These are phyloP conservation scores for Elmis aenea DNA, from an alignment of 2,888 invertebrate species.

Conservation along the genomic window DNA sequence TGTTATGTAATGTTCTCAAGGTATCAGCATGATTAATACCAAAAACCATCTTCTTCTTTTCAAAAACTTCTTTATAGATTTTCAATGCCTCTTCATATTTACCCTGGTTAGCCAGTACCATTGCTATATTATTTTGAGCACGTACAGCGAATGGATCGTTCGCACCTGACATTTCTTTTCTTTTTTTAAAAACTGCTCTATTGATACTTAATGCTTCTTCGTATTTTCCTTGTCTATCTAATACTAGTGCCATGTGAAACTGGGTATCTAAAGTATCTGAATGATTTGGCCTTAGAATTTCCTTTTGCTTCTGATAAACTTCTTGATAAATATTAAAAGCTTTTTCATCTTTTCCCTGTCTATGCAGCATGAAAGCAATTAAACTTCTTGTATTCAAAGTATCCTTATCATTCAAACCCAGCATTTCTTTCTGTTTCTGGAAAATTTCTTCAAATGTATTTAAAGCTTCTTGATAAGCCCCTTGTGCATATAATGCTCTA, in stretches of 20 bases:
- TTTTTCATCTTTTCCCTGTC: constrained; percentile 16
- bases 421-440: constrained; percentile 9
- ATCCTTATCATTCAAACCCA: constrained; percentile 13
- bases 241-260: constrained; percentile 17
- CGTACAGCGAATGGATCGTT: constrained; percentile 3
- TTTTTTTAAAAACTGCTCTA: constrained; percentile 14
- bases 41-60: too few relatives aligned
- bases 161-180: constrained; percentile 3
- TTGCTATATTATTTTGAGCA: constrained; percentile 15
- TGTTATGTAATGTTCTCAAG: too few relatives aligned
- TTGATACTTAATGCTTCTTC: constrained; percentile 19
- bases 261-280: constrained; percentile 16
- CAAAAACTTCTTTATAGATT: too few relatives aligned
- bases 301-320: constrained; percentile 16
- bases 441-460: constrained; percentile 7
- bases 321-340: constrained; percentile 17
- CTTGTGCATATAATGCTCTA: constrained; percentile 1
- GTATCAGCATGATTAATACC: too few relatives aligned
- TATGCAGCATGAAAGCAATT: constrained; percentile 15
- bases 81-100: constrained; percentile 19
- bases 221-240: constrained; percentile 12
- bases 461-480: constrained; percentile 13
- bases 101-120: constrained; percentile 13
- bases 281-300: constrained; percentile 17
- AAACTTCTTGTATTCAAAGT: constrained; percentile 16